These are phyloP conservation scores for Leptinotarsa tumamoca DNA, from an alignment of 2,888 invertebrate species.

Conservation along the genomic window DNA sequence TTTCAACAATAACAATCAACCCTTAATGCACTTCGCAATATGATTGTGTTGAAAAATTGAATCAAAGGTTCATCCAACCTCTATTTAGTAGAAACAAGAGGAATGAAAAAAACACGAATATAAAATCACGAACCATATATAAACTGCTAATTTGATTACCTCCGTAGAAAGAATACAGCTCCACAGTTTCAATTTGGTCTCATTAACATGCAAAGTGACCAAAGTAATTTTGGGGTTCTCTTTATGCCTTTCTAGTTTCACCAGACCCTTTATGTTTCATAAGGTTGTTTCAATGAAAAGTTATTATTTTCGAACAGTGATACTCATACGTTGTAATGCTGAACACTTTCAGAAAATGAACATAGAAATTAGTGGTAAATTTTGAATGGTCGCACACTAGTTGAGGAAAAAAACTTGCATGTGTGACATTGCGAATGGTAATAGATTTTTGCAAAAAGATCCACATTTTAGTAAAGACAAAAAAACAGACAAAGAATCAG, in stretches of 20 bases:
- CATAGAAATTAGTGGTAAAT: too few relatives aligned
- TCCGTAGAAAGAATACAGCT: constrained; percentile 57
- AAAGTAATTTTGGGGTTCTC: constrained; percentile 58
- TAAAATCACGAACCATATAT: constrained; percentile 21
- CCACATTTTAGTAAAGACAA: too few relatives aligned
- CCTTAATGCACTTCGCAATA: too few relatives aligned
- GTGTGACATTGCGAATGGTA: too few relatives aligned
- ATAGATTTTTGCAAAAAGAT: too few relatives aligned
- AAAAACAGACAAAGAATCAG: too few relatives aligned
- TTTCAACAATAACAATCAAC: too few relatives aligned
- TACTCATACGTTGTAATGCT: background rate
- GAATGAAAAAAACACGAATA: background rate
- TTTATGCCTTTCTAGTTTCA: constrained; percentile 58
- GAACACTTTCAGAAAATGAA: background rate
- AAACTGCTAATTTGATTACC: constrained; percentile 59
- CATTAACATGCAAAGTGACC: constrained; percentile 64
- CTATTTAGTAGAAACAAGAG: background rate
- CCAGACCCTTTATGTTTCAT: constrained; percentile 53
- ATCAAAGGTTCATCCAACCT: background rate
- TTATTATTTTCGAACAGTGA: constrained; percentile 1
- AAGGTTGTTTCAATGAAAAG: constrained; percentile 39
- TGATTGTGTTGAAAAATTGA: background rate
- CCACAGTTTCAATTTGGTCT: constrained; percentile 62
- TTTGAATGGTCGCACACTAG: too few relatives aligned
- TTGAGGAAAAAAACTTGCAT: too few relatives aligned